Base-by-base conservation (phyloP, 2,113 vertebrate genomes). In the Rhegmatorhina hoffmannsi region DNA sequence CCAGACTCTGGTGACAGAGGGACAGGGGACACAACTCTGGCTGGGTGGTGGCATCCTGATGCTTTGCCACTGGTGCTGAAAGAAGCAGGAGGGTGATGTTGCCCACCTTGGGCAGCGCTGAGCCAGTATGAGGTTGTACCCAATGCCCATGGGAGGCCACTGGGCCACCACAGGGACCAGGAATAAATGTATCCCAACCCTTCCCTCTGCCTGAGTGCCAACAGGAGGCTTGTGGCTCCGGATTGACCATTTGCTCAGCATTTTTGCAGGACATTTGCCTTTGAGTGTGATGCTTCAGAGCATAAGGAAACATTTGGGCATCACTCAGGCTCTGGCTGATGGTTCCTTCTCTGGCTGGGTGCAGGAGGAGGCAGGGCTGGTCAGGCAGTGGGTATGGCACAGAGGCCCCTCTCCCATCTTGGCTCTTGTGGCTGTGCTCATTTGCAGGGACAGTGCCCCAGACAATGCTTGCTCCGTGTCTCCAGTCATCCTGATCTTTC, bases 71-170 rank as follows among this genome's bases (percentile, higher is more conserved):
- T 59, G 33, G 19, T 8, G 10, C 1, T 44, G 46, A 31, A 53
- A 23, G 50, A 19, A 60, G 59, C 31, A 67, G 64, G 34, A 76
- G 3, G 36, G 13, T 16, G 56, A 55, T 38, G 16, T 20, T 38
- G n/a, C n/a, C 52, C 33, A 47, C n/a, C 6, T 3, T 0, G 1
- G 11, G 17, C 3, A 13, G 49, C 16, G 28, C 44, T 0, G 1
- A 58, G 21, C 38, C 3, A 4, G 9, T 20, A 52, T 1, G 1
- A 59, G 23, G 63, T 21, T 46, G 21, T 74, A n/a, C 50, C 28
- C 2, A 1, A 12, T 44, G 28, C 20, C 33, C 28, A 2, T 15
- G 20, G 28, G 23, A 5, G 46, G 10, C 14, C 70, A 40, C 26
- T 1, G 0, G 29, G 49, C 25, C 81, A 46, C 43, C 0, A 0